Evolutionary conservation across 2,797 vertebrate genomes (phyloP).

Genomic region (Ateles fusciceps): DNA sequence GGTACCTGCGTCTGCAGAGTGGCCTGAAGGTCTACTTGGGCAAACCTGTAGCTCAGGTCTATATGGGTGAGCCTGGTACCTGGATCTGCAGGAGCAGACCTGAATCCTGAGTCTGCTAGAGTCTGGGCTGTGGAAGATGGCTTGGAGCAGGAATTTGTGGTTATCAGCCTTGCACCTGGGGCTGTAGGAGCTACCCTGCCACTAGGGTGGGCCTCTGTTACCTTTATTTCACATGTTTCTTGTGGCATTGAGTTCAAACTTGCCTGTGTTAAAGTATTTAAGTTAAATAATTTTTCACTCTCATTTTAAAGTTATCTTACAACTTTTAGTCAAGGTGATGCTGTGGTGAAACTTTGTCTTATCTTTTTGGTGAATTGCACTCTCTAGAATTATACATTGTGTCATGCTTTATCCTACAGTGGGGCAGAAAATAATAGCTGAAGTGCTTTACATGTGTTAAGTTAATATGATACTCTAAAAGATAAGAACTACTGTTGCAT

Average conservation of each 20-base stretch:
- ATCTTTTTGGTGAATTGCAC: not conserved
- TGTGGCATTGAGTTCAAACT: not conserved
- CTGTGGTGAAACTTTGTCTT: not conserved
- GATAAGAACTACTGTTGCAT: not conserved
- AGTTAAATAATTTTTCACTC: not conserved
- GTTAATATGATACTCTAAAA: conserved; percentile 3
- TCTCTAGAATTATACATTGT: not conserved
- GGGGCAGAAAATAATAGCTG: not conserved
- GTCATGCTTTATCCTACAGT: not conserved
- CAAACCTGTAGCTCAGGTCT: not conserved
- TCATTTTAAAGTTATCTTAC: not conserved
- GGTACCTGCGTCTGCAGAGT: not conserved
- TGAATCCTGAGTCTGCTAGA: not conserved
- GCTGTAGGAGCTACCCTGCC: not conserved
- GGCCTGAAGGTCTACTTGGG: not conserved
- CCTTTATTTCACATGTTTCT: not conserved
- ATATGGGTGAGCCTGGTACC: not conserved
- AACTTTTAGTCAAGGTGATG: not conserved
- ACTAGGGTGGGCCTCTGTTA: not conserved
- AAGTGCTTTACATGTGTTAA: not conserved
- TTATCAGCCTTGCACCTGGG: not conserved
- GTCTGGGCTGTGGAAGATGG: not conserved
- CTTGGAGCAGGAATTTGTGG: not conserved
- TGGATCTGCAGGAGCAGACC: not conserved
- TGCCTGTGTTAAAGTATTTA: not conserved